Evolutionary conservation across 2,113 vertebrate species (phyloP).

Genomic region (Cottus gobio): DNA sequence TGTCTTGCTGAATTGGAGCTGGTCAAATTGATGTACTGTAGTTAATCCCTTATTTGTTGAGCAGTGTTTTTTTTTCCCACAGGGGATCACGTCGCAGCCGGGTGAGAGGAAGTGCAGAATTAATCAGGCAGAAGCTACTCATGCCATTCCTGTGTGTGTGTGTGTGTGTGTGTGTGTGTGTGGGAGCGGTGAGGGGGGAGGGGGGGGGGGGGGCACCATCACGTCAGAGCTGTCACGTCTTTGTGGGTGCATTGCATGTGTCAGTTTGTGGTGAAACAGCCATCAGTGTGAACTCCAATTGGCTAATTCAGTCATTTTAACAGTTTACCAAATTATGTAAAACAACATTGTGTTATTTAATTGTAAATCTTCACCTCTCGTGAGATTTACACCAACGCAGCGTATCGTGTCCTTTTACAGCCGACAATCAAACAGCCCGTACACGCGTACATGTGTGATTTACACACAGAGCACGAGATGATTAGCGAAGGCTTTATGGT

Average conservation of each 20-base stretch:
- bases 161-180: background rate
- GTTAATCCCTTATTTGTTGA: conserved; percentile 61
- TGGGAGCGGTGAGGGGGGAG: background rate
- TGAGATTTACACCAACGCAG: background rate
- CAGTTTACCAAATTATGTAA: background rate
- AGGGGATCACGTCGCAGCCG: conserved; percentile 48
- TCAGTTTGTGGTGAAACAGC: background rate
- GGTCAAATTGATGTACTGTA: conserved; percentile 25
- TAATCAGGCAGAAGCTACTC: conserved; percentile 52
- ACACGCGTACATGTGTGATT: background rate
- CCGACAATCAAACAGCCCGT: conserved; percentile 9
- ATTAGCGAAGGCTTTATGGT: background rate
- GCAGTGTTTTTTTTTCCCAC: conserved; percentile 11
- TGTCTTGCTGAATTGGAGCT: conserved; percentile 12
- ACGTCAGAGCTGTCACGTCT: conserved; percentile 19
- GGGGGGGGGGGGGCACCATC: no score
- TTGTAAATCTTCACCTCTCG: background rate
- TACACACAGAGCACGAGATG: background rate
- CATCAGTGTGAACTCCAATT: background rate
- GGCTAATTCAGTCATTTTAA: conserved; percentile 16
- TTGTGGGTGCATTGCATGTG: background rate
- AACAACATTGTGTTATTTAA: background rate
- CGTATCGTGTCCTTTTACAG: background rate
- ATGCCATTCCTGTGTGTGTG: conserved; percentile 9
- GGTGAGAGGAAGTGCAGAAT: conserved; percentile 41